These are phyloP conservation scores for Umimayanthus chanpuru DNA, from an alignment of 92 coral and sea anemone genomes.

Conservation along the genomic window DNA sequence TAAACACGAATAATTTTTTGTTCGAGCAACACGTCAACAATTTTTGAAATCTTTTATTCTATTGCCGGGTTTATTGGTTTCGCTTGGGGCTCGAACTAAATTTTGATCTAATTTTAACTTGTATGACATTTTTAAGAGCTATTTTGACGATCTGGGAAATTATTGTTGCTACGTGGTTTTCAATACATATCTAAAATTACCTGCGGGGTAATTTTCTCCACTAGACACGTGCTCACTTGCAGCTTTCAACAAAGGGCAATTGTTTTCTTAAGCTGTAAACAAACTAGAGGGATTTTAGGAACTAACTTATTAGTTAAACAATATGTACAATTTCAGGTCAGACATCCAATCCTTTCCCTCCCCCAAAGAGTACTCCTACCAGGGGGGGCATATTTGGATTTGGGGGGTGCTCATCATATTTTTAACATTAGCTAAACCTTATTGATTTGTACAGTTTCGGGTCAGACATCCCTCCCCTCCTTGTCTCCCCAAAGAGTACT, in stretches of 20 bases:
- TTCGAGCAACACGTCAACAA: not conserved
- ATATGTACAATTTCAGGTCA: no score
- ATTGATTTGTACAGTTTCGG: no score
- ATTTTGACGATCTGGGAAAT: not conserved
- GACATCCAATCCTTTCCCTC: no score
- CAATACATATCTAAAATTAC: not conserved
- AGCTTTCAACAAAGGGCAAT: not conserved
- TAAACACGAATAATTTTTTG: no score
- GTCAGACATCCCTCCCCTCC: no score
- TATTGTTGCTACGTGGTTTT: not conserved
- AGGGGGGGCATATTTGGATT: no score
- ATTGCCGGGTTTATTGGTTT: not conserved
- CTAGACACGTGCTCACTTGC: slow-evolving; percentile 20
- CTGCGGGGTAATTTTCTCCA: not conserved
- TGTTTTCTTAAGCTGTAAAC: not conserved
- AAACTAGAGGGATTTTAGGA: no score
- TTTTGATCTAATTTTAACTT: not conserved
- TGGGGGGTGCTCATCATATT: no score
- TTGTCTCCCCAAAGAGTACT: no score
- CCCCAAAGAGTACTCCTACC: no score
- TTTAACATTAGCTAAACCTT: no score
- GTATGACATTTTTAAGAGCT: not conserved
- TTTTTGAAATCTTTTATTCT: not conserved
- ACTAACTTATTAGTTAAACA: no score
- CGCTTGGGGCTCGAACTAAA: not conserved